Evolutionary conservation across 2,888 invertebrate species (phyloP).

Genomic region (Theristus sp.): DNA sequence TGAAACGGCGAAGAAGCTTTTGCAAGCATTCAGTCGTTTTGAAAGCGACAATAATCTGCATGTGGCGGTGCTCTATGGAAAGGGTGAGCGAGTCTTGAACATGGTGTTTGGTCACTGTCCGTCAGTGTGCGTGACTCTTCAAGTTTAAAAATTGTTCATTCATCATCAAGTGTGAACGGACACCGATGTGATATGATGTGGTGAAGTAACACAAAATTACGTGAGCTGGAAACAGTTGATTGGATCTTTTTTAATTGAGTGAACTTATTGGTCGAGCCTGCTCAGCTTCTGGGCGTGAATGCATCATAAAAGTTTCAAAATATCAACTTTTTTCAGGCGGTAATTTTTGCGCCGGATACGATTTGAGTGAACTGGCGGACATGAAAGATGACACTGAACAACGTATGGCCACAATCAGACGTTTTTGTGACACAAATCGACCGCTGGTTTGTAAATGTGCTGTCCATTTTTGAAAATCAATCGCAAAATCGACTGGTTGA

Average conservation of each 20-base stretch:
- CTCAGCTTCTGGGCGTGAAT: no score
- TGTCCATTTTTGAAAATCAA: neutral
- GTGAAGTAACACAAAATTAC: no score
- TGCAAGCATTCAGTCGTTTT: conserved; percentile 51
- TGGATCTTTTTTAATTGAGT: neutral
- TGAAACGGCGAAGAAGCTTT: conserved; percentile 47
- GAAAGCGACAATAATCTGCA: conserved; percentile 51
- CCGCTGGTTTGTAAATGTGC: neutral
- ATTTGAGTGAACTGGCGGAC: conserved; percentile 51
- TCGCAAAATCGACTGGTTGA: neutral
- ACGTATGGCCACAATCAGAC: no score
- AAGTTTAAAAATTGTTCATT: neutral
- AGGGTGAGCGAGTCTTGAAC: conserved; percentile 11
- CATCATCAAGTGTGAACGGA: neutral
- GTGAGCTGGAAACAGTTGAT: no score
- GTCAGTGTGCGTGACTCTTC: conserved; percentile 6
- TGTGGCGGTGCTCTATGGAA: conserved; percentile 62
- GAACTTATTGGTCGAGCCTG: neutral
- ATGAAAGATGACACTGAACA: no score
- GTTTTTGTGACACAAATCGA: neutral
- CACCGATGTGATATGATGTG: no score
- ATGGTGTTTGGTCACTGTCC: neutral
- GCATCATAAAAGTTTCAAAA: no score
- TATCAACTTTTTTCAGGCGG: no score
- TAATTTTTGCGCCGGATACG: conserved; percentile 77